These are phyloP conservation scores for Zaprionus inermis DNA, from an alignment of 1,140 invertebrate genomes.

Conservation along the genomic window DNA sequence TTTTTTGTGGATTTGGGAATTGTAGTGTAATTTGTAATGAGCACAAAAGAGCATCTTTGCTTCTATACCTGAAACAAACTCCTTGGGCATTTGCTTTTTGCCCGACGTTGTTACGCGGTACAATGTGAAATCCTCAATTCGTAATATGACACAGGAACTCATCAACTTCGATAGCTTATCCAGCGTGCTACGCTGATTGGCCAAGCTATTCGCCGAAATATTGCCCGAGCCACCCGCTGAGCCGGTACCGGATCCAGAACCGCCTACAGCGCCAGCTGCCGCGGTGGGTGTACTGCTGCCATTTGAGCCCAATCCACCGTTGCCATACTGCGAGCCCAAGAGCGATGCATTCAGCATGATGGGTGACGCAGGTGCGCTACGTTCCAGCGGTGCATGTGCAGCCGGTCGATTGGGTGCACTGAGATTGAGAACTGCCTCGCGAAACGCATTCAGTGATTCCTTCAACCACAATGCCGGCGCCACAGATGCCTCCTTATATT, in stretches of 20 bases:
- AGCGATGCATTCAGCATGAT: conserved; percentile 67
- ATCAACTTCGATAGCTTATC: conserved; percentile 93
- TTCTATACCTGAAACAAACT: conserved; percentile 91
- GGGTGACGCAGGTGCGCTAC: conserved; percentile 83
- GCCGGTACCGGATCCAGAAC: conserved; percentile 27
- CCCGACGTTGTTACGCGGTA: conserved; percentile 92
- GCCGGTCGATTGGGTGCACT: conserved; percentile 87
- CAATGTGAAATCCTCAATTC: conserved; percentile 94
- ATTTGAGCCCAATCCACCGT: conserved; percentile 48
- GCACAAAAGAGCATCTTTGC: not conserved
- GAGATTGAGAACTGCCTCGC: conserved; percentile 87
- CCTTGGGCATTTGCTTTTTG: conserved; percentile 89
- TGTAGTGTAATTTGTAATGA: conserved; percentile 5
- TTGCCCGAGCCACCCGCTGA: conserved; percentile 53
- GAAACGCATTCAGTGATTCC: conserved; percentile 88
- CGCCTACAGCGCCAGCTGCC: conserved; percentile 33
- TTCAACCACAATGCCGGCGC: conserved; percentile 90
- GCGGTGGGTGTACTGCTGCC: conserved; percentile 69
- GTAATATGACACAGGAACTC: conserved; percentile 95
- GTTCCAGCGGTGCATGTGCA: conserved; percentile 86
- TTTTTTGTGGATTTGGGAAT: not conserved
- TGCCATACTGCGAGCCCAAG: conserved; percentile 52
- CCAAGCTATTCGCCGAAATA: conserved; percentile 73
- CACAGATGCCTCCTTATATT: conserved; percentile 87
- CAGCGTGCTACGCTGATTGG: conserved; percentile 87